Base-by-base conservation (phyloP, 2,888 invertebrate genomes). In the Plagodis pulveraria region DNA sequence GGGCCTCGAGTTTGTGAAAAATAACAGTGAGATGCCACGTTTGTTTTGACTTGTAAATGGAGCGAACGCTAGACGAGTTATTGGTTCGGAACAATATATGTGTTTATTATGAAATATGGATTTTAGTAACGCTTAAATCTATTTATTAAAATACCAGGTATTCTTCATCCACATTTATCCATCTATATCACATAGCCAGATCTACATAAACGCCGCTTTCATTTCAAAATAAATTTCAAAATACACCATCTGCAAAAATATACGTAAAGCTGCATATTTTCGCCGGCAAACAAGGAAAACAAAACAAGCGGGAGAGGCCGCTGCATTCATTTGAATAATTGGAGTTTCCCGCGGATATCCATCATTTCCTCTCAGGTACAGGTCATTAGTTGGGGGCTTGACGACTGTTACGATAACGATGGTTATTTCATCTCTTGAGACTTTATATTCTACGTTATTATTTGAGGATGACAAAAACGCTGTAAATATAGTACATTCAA, bases 251-350 rank as follows among this genome's bases (percentile, higher is more conserved):
- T 45, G 53, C 47, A 42, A 34, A 36, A 52, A 40, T 55, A 34
- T 45, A 44, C 36, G 36, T 36, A 34, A 42, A 11, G 50, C 41
- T 44, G 52, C 44, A 60, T 62, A 66, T 70, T 68, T 68, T 68
- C 62, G 61, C 46, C 47, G 58, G 51, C 50, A 53, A 63, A 62
- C 58, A 56, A 58, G 60, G 58, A 58, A 65, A 65, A 63, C 65
- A 64, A 64, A 66, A 63, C 63, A 56, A 6, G 45, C 58, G 69
- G 59, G 59, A 53, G 53, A 50, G 60, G 68, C 65, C 69, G 69
- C 69, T 67, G 87, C 76, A 86, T 89, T 82, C 76, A 89, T 89
- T 89, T 85, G 78, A 89, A 89, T 89, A 89, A 84, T 84, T 87
- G 77, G 67, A 68, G 61, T 74, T 81, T 76, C 73, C 71, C 71